Evolutionary conservation across 2,888 invertebrate species (phyloP).

Genomic region (Heliconius erato): DNA sequence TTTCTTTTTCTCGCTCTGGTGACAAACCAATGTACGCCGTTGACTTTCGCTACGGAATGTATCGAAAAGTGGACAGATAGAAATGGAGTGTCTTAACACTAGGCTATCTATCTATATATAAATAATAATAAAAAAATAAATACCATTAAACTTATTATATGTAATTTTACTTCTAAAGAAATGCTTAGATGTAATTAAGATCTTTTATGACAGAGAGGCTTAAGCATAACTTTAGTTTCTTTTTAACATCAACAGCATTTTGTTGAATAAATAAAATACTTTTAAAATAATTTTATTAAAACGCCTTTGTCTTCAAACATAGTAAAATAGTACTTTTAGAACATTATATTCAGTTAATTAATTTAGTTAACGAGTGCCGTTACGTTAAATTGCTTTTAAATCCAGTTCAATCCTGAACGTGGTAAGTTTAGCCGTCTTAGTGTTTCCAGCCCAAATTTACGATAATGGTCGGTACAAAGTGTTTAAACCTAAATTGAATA

Average conservation of each 20-base stretch:
- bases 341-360: neutral
- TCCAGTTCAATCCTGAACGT: slow-evolving; percentile 32
- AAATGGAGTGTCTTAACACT: neutral
- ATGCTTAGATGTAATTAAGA: neutral
- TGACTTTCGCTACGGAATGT: neutral
- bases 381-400: slow-evolving; percentile 39
- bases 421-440: slow-evolving; percentile 39
- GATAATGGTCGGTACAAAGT: slow-evolving; percentile 45
- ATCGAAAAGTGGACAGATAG: neutral
- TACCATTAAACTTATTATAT: too few species aligned
- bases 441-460: slow-evolving; percentile 44
- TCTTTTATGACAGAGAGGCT: too few species aligned
- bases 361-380: slow-evolving; percentile 28
- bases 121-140: too few species aligned
- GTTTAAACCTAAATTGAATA: slow-evolving; percentile 48
- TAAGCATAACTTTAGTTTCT: neutral
- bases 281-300: neutral
- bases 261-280: neutral
- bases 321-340: neutral
- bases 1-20: neutral
- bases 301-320: neutral
- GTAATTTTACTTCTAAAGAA: neutral
- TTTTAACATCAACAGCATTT: neutral
- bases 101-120: too few species aligned
- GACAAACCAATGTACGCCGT: neutral